Evolutionary conservation across 1,140 invertebrate species (phyloP), one percentile per base, ranked within the genome.

Genomic region (Asbolus verrucosus): DNA sequence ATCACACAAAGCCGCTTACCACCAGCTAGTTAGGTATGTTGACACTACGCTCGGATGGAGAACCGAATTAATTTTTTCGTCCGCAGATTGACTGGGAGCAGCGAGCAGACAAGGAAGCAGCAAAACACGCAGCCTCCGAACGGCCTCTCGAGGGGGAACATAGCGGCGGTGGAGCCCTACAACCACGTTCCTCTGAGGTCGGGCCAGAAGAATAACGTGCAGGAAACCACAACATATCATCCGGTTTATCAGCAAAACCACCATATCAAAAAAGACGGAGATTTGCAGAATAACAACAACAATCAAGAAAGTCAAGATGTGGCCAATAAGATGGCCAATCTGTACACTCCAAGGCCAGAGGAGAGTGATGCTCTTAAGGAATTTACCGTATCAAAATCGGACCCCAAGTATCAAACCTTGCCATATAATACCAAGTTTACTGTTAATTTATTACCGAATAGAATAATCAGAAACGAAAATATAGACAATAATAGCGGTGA

Each of bases 321-420:
- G 13, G 31, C 71, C 6, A 75, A 77, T 14, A 79, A 78, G 63
- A 70, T 75, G 59, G 39, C 68, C 9, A 72, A 69, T 50, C 46
- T 71, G 14, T 74, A 74, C 46, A 19, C 69, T 18, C 43, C 65
- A 16, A 69, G 67, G 61, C 62, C 54, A 4, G 77, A 79, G 30
- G 78, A 80, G 2, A 71, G 65, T 16, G 79, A 81, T 11, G 70
- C 75, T 11, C 67, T 82, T 16, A 79, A 79, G 43, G 81, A 84
- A 66, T 85, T 87, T 68, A 43, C 75, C 1, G 83, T 88, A n/a
- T 92, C 89, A 74, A 96, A 96, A 82, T 92, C 91, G 46, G 94
- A 97, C 81, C 93, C 94, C 0, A 96, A 96, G 82, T 96, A 96
- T 85, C 94, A 97, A 83, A 95, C 94, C 13, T 85, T 96, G 79